Evolutionary conservation across 2,113 vertebrate genomes (phyloP), one percentile per base, ranked within the genome.

Genomic region (Brachyhypopomus gauderio): DNA sequence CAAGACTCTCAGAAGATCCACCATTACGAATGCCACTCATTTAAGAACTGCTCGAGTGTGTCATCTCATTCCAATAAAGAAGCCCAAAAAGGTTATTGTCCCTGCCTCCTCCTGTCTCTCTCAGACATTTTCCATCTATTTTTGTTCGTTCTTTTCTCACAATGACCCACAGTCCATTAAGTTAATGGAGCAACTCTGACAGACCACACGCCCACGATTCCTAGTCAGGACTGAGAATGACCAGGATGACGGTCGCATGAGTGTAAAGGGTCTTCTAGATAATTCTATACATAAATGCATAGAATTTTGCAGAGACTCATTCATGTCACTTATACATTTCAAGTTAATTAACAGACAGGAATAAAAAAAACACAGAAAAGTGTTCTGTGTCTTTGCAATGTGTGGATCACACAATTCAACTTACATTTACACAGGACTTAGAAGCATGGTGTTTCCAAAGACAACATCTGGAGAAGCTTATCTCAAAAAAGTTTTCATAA

Each of bases 21-120:
- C 87, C 90, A 88, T 89, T 87, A 88, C 66, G 70, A 82, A 88
- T 59, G 83, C 89, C 83, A 90, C 88, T 91, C 86, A 89, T 86
- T 87, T 78, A 76, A 77, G 82, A 85, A 79, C 82, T 12, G 64
- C 83, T 80, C 74, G 76, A 89, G 88, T 81, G 20, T 88, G 83
- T 90, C 83, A 89, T 89, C 91, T 87, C 86, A 89, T 81, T 72
- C 83, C 71, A 17, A 69, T 72, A 67, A 81, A 83, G 72, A 84
- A 80, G 69, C 77, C 77, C 85, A 66, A 81, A 52, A 92, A 92
- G 91, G 92, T 92, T 88, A 91, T 66, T 22, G 88, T 75, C 84
- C 89, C 91, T 84, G 87, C 92, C 91, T 84, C 70, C 86, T 88
- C 76, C 79, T 87, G 76, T 83, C 81, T 58, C 20, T 70, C 20